Evolutionary conservation across 2,113 vertebrate species (phyloP).

Genomic region (Brienomyrus brachyistius): DNA sequence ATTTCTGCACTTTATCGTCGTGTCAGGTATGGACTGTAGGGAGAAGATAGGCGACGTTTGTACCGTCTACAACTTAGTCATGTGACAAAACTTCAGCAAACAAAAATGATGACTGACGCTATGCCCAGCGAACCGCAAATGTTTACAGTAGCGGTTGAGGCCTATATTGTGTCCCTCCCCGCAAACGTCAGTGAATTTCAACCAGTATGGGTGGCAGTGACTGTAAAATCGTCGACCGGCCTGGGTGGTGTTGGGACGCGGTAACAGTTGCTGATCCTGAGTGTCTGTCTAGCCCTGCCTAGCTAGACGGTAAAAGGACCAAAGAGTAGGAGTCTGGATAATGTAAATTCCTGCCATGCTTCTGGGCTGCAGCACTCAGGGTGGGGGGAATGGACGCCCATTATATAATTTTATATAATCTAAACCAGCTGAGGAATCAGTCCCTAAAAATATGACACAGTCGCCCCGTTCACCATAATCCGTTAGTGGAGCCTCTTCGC

Average conservation of each 20-base stretch:
- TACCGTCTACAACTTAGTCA: background rate
- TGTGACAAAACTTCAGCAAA: background rate
- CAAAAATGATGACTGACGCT: background rate
- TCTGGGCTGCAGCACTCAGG: background rate
- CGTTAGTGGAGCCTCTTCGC: background rate
- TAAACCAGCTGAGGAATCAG: background rate
- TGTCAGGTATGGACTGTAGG: background rate
- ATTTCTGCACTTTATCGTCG: background rate
- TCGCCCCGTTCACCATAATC: background rate
- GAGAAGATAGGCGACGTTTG: background rate
- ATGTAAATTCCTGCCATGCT: background rate
- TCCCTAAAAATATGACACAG: background rate
- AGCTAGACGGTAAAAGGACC: background rate
- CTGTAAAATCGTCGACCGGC: background rate
- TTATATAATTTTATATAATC: background rate
- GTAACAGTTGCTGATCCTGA: background rate
- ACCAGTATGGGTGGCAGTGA: background rate
- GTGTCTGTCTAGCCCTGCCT: background rate
- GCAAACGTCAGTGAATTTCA: background rate
- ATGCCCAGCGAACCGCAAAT: background rate
- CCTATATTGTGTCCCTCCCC: background rate
- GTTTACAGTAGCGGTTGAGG: background rate
- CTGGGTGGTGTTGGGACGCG: background rate
- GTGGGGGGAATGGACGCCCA: background rate
- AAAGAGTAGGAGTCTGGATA: background rate